Evolutionary conservation across 2,113 vertebrate species (phyloP).

Genomic region (Meriones unguiculatus): DNA sequence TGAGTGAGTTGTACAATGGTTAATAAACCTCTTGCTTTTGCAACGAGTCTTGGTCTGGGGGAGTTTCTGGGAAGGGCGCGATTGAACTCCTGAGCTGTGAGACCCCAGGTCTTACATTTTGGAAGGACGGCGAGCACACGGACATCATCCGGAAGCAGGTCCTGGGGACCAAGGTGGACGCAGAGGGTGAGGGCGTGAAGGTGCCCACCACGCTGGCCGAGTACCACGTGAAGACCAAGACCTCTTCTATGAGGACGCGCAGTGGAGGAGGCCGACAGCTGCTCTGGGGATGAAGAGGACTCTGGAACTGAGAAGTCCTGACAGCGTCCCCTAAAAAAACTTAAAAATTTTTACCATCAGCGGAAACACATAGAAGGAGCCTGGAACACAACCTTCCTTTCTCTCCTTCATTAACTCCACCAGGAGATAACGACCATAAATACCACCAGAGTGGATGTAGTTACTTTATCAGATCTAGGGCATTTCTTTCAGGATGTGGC

Average conservation of each 20-base stretch:
- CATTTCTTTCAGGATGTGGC: too few species aligned
- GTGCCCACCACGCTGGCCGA: slow-evolving; percentile 96
- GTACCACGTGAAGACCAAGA: slow-evolving; percentile 97
- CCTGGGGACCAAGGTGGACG: slow-evolving; percentile 94
- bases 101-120: too few species aligned
- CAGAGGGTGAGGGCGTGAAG: slow-evolving; percentile 95
- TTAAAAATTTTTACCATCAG: slow-evolving; percentile 49
- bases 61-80: too few species aligned
- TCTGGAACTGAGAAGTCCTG: slow-evolving; percentile 96
- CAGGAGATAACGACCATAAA: too few species aligned
- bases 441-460: too few species aligned
- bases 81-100: too few species aligned
- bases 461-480: too few species aligned
- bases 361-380: neutral
- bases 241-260: slow-evolving; percentile 95
- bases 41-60: too few species aligned
- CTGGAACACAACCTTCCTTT: too few species aligned
- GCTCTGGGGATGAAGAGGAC: slow-evolving; percentile 93
- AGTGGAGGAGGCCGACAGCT: slow-evolving; percentile 92
- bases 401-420: too few species aligned
- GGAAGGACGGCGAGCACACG: slow-evolving; percentile 94
- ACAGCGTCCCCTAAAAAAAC: slow-evolving; percentile 83
- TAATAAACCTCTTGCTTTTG: too few species aligned
- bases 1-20: too few species aligned
- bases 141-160: slow-evolving; percentile 99